Evolutionary conservation across 2,888 invertebrate genomes (phyloP).

Genomic region (Rhamnusium bicolor): DNA sequence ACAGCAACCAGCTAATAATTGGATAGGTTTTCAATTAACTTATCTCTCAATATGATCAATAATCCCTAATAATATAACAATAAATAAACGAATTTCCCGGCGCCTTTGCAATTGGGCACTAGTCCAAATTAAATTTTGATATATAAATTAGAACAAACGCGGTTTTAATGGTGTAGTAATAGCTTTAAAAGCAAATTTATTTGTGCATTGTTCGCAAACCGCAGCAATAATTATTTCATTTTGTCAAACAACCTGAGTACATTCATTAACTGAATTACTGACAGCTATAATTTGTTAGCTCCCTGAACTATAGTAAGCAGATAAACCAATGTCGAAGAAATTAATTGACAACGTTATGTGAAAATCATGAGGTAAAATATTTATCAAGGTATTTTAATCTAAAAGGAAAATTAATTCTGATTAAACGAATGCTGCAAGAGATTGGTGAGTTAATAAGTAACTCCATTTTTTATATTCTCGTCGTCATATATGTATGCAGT

Average conservation of each 20-base stretch:
- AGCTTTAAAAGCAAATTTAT: slow-evolving; percentile 42
- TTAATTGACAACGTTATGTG: slow-evolving; percentile 15
- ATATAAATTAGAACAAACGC: slow-evolving; percentile 43
- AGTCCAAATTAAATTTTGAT: slow-evolving; percentile 43
- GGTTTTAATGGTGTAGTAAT: slow-evolving; percentile 28
- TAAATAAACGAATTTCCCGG: slow-evolving; percentile 29
- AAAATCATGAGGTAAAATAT: slow-evolving; percentile 7
- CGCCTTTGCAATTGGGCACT: slow-evolving; percentile 34
- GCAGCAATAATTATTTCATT: slow-evolving; percentile 40
- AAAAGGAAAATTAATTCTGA: neutral
- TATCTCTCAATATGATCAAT: slow-evolving; percentile 37
- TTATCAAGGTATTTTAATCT: neutral
- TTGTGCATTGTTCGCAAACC: slow-evolving; percentile 35
- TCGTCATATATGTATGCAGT: too few relatives aligned
- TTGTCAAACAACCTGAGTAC: slow-evolving; percentile 38
- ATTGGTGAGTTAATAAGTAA: too few relatives aligned
- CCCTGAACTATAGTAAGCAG: slow-evolving; percentile 3
- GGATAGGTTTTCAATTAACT: slow-evolving; percentile 37
- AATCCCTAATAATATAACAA: slow-evolving; percentile 25
- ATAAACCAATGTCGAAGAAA: slow-evolving; percentile 27
- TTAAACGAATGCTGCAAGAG: too few relatives aligned
- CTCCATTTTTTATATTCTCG: too few relatives aligned
- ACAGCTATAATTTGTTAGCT: slow-evolving; percentile 34
- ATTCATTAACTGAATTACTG: slow-evolving; percentile 41
- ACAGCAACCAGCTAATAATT: neutral